Evolutionary conservation across 2,888 invertebrate genomes (phyloP).

Genomic region (Drosophila bunnanda): DNA sequence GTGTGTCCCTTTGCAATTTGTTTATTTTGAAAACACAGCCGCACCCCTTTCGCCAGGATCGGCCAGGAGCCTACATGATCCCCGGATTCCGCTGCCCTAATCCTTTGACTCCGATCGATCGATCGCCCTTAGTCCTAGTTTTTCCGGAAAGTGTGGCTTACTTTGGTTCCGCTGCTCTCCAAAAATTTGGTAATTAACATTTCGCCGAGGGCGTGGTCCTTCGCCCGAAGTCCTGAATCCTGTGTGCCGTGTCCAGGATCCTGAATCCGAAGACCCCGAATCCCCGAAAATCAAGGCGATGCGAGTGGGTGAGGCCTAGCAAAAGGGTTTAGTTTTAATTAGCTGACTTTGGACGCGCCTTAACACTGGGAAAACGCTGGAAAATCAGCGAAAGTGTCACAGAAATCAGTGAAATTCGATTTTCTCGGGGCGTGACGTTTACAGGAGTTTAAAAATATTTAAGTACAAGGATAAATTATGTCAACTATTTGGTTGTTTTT

Average conservation of each 20-base stretch:
- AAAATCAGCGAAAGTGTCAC: conserved; percentile 20
- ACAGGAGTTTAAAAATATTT: conserved; percentile 23
- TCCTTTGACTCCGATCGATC: conserved; percentile 72
- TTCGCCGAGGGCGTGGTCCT: conserved; percentile 54
- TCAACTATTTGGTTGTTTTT: not conserved
- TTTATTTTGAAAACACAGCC: conserved; percentile 79
- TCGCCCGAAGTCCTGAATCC: conserved; percentile 52
- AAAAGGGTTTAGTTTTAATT: conserved; percentile 73
- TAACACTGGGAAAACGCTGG: not conserved
- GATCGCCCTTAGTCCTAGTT: conserved; percentile 54
- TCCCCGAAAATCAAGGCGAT: not conserved
- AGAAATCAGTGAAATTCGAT: conserved; percentile 7
- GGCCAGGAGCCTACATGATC: conserved; percentile 30
- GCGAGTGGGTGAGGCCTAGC: conserved; percentile 19
- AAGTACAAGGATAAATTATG: not conserved
- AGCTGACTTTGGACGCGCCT: conserved; percentile 71
- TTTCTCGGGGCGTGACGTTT: conserved; percentile 23
- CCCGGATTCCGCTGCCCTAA: conserved; percentile 49
- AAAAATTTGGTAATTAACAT: conserved; percentile 75
- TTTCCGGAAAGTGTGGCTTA: conserved; percentile 81
- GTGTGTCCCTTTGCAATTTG: conserved; percentile 70
- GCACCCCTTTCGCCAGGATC: conserved; percentile 74
- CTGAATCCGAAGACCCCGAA: not conserved
- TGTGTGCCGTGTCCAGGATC: not conserved
- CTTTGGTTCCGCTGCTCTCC: conserved; percentile 71